These are phyloP conservation scores for Platycheirus albimanus DNA, from an alignment of 2,888 invertebrate genomes.

Conservation along the genomic window DNA sequence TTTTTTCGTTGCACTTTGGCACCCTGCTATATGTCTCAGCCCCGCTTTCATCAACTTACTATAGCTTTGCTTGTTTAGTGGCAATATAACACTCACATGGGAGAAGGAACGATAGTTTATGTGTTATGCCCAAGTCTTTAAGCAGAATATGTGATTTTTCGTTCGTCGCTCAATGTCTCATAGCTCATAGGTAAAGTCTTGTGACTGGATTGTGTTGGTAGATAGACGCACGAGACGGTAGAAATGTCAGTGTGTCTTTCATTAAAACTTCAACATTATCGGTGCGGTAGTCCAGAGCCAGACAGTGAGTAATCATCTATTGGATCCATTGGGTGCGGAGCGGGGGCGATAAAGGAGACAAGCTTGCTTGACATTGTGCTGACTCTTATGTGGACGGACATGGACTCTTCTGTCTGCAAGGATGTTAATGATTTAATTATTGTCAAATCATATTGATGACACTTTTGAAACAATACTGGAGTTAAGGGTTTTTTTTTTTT, in stretches of 20 bases:
- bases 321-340: slow-evolving; percentile 43
- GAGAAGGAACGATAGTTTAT: slow-evolving; percentile 65
- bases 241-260: slow-evolving; percentile 64
- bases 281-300: slow-evolving; percentile 50
- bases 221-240: slow-evolving; percentile 52
- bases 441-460: not conserved
- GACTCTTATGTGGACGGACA: not conserved
- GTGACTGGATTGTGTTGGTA: slow-evolving; percentile 28
- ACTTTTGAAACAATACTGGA: too few species aligned
- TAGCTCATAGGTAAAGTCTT: slow-evolving; percentile 24
- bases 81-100: slow-evolving; percentile 65
- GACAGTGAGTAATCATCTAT: slow-evolving; percentile 65
- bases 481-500: too few species aligned
- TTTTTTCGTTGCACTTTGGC: slow-evolving; percentile 63
- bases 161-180: too few species aligned
- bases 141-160: slow-evolving; percentile 37
- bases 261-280: slow-evolving; percentile 59
- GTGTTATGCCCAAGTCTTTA: slow-evolving; percentile 36
- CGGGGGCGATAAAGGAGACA: slow-evolving; percentile 37
- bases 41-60: slow-evolving; percentile 15
- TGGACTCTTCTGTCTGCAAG: slow-evolving; percentile 4
- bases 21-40: slow-evolving; percentile 50
- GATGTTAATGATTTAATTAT: not conserved
- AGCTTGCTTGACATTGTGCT: slow-evolving; percentile 17
- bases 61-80: slow-evolving; percentile 47